Conservation (phyloP, 2,797 vertebrate genomes). For the Crocodylus rhombifer region DNA sequence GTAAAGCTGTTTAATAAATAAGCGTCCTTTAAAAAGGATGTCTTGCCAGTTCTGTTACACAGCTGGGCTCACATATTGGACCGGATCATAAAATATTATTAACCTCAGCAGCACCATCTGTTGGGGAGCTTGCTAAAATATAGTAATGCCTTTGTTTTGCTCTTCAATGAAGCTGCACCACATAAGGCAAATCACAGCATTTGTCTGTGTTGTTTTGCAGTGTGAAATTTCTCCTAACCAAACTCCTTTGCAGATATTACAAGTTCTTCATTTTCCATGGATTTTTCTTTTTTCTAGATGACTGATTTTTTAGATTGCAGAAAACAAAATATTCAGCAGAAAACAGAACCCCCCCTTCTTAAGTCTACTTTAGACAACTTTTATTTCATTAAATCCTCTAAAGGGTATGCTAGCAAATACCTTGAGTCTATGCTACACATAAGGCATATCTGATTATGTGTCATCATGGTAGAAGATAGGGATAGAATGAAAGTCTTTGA, state of each 20-base stretch:
- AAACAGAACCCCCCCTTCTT: background rate
- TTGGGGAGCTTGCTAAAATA: background rate
- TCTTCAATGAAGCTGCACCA: background rate
- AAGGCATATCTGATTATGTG: background rate
- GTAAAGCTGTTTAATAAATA: background rate
- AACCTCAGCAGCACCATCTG: slow-evolving; percentile 8
- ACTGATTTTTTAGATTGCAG: background rate
- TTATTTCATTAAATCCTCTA: background rate
- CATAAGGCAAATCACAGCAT: background rate
- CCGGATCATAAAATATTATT: slow-evolving; percentile 48
- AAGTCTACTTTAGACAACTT: background rate
- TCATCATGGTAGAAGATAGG: background rate
- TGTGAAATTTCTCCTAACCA: background rate
- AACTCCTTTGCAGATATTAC: background rate
- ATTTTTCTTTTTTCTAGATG: background rate
- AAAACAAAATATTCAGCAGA: background rate
- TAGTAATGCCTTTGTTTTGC: slow-evolving; percentile 1
- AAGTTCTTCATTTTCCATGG: background rate
- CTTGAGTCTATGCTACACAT: background rate
- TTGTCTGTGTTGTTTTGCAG: background rate
- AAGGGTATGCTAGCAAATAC: background rate
- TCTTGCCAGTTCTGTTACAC: background rate
- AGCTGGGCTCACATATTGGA: slow-evolving; percentile 12
- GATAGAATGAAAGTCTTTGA: background rate
- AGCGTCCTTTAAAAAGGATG: background rate